Evolutionary conservation across 2,797 vertebrate species (phyloP).

Genomic region (Chelon auratus): DNA sequence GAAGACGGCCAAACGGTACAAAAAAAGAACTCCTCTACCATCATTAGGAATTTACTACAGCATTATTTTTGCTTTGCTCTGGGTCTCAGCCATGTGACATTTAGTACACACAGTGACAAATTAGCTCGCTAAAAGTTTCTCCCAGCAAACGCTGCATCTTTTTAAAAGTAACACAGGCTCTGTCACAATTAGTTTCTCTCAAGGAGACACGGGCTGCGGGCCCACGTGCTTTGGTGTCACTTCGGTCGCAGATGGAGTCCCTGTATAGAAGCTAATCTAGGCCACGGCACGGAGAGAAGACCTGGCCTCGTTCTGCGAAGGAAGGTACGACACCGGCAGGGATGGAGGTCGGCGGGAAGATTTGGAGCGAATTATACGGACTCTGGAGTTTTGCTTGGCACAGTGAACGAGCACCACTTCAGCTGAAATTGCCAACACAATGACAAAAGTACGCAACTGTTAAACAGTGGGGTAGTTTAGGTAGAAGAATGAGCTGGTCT

Average conservation of each 20-base stretch:
- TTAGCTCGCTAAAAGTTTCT: conserved; percentile 15
- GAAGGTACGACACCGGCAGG: conserved; percentile 31
- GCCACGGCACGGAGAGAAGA: conserved; percentile 65
- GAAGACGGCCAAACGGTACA: neutral
- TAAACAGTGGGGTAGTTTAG: neutral
- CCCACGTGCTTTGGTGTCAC: conserved; percentile 54
- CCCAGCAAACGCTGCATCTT: conserved; percentile 9
- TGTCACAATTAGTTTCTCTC: conserved; percentile 49
- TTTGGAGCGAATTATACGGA: conserved; percentile 16
- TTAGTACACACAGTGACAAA: conserved; percentile 1
- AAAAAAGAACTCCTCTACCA: neutral
- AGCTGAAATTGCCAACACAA: neutral
- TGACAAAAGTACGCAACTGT: neutral
- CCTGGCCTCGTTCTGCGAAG: conserved; percentile 62
- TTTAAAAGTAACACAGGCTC: conserved; percentile 34
- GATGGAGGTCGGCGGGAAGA: conserved; percentile 14
- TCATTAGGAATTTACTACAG: neutral
- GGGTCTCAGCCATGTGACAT: conserved; percentile 1
- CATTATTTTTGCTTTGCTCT: neutral
- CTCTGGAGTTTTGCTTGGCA: conserved; percentile 5
- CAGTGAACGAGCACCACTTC: neutral
- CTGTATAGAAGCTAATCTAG: conserved; percentile 68
- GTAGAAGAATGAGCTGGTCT: too few species aligned
- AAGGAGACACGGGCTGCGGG: conserved; percentile 21
- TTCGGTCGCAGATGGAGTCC: conserved; percentile 54